Base-by-base conservation (phyloP, 2,888 invertebrate genomes). In the Drosophila limbata region DNA sequence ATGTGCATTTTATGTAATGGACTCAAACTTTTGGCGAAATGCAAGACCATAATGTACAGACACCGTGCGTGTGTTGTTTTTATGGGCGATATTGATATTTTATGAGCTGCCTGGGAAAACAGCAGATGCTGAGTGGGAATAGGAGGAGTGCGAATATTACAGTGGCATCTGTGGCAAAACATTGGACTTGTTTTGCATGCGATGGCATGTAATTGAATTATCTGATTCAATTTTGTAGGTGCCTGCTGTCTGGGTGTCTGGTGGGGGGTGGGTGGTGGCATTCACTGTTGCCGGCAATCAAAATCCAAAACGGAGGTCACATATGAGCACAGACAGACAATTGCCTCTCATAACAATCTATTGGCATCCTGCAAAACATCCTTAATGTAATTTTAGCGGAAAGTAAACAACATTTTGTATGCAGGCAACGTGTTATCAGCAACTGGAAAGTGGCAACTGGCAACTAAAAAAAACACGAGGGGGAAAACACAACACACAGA, bases 301-400 rank as follows among this genome's bases (percentile, higher is more conserved):
- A 68, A 73, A 63, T 50, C 31, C 45, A 51, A 66, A 52, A 48
- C 57, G 64, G 52, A 64, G 66, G 45, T 55, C 69, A 64, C 70
- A 74, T 60, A 69, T 80, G 73, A 67, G 59, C 59, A 31, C 56
- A 44, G 47, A 59, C 44, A 59, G 50, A 69, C 53, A 71, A 60
- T 48, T 77, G 78, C 53, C 65, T 63, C 73, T 65, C 69, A 75
- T 79, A 85, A 88, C 86, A 88, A 88, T 88, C 82, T 84, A 85
- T 84, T 85, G 86, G 82, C 82, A 86, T 85, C 85, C 88, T 84
- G 81, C 66, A 88, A 86, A 88, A 84, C 88, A 86, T 84, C 88
- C 88, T 85, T 87, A 90, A 90, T 90, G 90, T 90, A 89, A 90
- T 90, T 90, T 90, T 75, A 81, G 87, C 89, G 87, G 84, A 81